Evolutionary conservation across 2,113 vertebrate genomes (phyloP), one percentile per base, ranked within the genome.

Genomic region (Trichechus manatus): DNA sequence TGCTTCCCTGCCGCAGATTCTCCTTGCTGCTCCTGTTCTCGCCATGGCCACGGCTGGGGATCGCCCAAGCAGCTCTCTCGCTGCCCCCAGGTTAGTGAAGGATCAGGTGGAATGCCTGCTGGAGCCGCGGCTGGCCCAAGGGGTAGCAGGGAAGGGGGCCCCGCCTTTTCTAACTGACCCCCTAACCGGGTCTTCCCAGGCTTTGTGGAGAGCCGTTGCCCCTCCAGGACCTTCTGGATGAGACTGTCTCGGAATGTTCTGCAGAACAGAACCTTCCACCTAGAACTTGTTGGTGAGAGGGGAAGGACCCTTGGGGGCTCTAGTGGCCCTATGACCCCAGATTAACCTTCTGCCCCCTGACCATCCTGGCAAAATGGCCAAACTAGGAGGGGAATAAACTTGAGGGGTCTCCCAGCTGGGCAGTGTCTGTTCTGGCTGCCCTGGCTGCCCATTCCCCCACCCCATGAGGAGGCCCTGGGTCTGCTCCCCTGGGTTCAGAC

Each of bases 211-310:
- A 97, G 93, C 96, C 96, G 94, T 19, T 98, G 97, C 68, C 84
- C 0, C 59, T 77, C 97, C 88, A 97, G 96, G 89, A 96, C 98
- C 77, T 98, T 98, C 94, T 97, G 95, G 97, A 96, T 97, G 96
- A 98, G 97, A 89, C 27, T 97, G 81, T 94, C 97, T 85, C 96
- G 90, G 79, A 77, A 87, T 88, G 96, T 96, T 50, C 97, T 97
- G 74, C 93, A 97, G 53, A 94, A 92, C 63, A 98, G 97, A 88
- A 96, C 96, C 96, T 97, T 98, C 86, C 88, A 39, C 44, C 91
- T 97, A 85, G 97, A 98, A 96, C 94, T 98, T 75, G 72, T 95
- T 29, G 97, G 97, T 97, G 91, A 98, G 97, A 72, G 20, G 9
- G 15, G 39, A 81, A 88, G 29, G 8, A 17, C 15, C 29, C 33